A percentile compares a stretch with the other conserved stretches of the same genome.
phyloP scores from a whole-genome alignment of 2,888 invertebrate genomes.

The Aphodius granarius region DNA sequence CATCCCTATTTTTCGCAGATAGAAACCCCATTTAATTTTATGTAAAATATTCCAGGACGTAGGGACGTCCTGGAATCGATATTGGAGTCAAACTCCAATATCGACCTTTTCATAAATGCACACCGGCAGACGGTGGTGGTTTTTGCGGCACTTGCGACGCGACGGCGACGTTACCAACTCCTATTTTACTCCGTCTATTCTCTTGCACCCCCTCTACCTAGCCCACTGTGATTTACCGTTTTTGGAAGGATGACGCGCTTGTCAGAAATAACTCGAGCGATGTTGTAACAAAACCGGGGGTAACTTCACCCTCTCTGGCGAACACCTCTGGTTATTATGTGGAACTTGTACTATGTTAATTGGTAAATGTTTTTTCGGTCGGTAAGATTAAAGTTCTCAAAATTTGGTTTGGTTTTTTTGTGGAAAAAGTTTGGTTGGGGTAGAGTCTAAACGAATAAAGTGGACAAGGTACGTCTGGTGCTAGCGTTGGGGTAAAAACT shows the following conservation, averaged over 20 bases:
- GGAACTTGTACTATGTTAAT: slow-evolving; percentile 12
- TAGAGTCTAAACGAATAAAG: too few relatives aligned
- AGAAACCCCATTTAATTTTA: not conserved
- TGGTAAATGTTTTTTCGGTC: not conserved
- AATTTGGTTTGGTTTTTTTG: too few relatives aligned
- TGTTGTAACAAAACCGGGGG: slow-evolving; percentile 5
- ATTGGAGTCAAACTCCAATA: slow-evolving; percentile 10
- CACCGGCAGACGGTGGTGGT: slow-evolving; percentile 10
- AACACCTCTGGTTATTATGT: not conserved
- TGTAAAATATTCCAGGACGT: slow-evolving; percentile 9
- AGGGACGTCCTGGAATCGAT: not conserved
- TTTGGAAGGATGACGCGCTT: not conserved
- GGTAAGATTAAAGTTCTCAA: slow-evolving; percentile 3
- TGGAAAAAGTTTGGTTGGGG: too few relatives aligned
- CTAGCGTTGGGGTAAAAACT: too few relatives aligned
- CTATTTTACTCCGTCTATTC: too few relatives aligned
- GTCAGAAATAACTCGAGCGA: not conserved
- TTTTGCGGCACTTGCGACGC: not conserved
- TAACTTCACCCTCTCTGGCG: not conserved
- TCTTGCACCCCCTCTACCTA: not conserved
- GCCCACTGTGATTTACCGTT: not conserved
- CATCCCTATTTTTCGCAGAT: too few relatives aligned
- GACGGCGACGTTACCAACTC: not conserved
- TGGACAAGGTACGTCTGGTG: too few relatives aligned
- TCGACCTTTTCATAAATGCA: slow-evolving; percentile 12